Evolutionary conservation across 30 jellyfish, hydroid and myxozoan species (phyloP), one percentile per base, ranked within the genome.

Genomic region (Chrysaora quinquecirrha): DNA sequence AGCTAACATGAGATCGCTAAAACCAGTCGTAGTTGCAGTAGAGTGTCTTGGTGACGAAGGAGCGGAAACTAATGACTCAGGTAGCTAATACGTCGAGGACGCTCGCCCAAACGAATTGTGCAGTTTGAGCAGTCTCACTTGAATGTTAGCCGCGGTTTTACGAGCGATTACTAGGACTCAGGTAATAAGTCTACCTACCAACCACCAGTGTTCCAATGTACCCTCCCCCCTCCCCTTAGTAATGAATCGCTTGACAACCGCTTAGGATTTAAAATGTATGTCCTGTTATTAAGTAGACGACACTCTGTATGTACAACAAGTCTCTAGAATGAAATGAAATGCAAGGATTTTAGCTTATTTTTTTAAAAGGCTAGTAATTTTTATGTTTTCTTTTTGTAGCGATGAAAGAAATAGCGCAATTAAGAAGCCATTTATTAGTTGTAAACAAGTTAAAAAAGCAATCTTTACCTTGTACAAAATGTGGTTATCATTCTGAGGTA

Each of bases 401-500:
- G 30, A 75, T 34, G 32, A 47, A 85, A 34, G 92, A 82, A 70
- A 82, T 82, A 20, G 20, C 85, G 14, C 85, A 43, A 0, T 47
- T 82, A 49, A 82, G 61, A 47, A 25, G 31, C 21, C 92, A 82
- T 48, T 24, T 82, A 71, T 48, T 43, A 0, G 34, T 76, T 2
- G 80, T 35, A 14, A 48, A 49, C 34, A 52, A 52, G 56, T 19
- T 29, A 1, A 35, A 29, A 58, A 0, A 27, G 31, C 46, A 7
- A 22, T 22, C 58, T 2, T 14, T 64, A 1, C 78, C 90, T 7
- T 82, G 92, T 65, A 34, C 18, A 34, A 52, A 75, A 52, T 82
- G 85, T 30, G 92, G 92, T 22, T 82, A 70, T 34, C 30, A 33
- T 33, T 82, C 84, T 9, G 84, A 82, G 30, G 92, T 82, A 69